Base-by-base conservation (phyloP, 1,140 invertebrate genomes). In the Anastrepha ludens region DNA sequence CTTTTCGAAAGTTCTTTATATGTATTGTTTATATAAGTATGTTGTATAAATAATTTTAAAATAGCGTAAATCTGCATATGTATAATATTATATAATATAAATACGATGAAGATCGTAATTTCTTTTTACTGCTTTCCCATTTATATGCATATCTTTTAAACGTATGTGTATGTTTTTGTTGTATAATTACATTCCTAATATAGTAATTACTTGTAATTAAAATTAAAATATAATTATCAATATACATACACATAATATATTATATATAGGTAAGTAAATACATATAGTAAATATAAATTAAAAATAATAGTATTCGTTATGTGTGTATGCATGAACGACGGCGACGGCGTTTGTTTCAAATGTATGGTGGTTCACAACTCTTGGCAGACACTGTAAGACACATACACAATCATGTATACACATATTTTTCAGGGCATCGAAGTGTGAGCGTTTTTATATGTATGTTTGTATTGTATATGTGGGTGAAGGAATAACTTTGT, bases 61-160 rank as follows among this genome's bases (percentile, higher is more conserved):
- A 78, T 74, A 86, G 65, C 86, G 47, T 60, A 65, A 50, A 59
- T 55, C 11, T 55, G 74, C 55, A 55, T 55, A 88, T 86, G 59
- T 70, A 55, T 88, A 78, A 88, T 78, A 86, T 88, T 74, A 78
- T 39, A 86, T 74, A 60, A 86, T 81, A 64, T 64, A 86, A 74
- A 88, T 88, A 81, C 62, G 67, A 85, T 62, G 17, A 65, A 17
- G 59, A 88, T 44, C 58, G 58, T 41, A 50, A 81, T 88, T 86
- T 86, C 20, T 88, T n/a, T n/a, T n/a, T 88, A 41, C 13, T 74
- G 41, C 41, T 44, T 74, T 44, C 29, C 29, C 29, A 41, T 39
- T 67, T 39, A n/a, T 41, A 44, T 6, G 17, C 15, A 74, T 74
- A 50, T 74, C 47, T 29, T 29, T 29, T 29, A 29, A 1, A 29